Base-by-base conservation (phyloP, 2,888 invertebrate species). In the Ectemnius cavifrons region DNA sequence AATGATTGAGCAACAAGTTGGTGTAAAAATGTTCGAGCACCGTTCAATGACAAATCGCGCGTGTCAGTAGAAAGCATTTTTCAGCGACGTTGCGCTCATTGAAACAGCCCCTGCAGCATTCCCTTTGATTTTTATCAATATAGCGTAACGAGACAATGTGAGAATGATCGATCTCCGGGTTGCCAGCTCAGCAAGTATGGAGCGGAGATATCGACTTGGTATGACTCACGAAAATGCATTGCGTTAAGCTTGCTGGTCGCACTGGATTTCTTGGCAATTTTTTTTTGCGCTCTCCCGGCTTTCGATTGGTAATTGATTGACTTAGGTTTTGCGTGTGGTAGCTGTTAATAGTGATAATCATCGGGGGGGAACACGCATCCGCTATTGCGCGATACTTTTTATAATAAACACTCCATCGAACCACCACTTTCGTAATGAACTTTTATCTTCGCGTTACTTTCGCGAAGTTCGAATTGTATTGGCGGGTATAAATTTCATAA, bases 181-280 rank as follows among this genome's bases (percentile, higher is more conserved):
- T 46, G 56, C 49, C 8, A 14, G 52, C 57, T 62, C 20, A 27
- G 56, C 14, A 13, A 14, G 8, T 27, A 49, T 18, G 45, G 27
- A 45, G 49, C 65, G 49, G n/a, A 2, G 37, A 49, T 75, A 75
- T 67, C 75, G 63, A 75, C 67, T 57, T 56, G 68, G 62, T 75
- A 75, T 77, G 75, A 75, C 71, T 75, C 62, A 69, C 72, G 71
- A 77, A 77, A 77, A 72, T 23, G 57, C 52, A 62, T 58, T 66
- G 45, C 56, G 67, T 71, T 71, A 63, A 52, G 63, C 66, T 62
- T 60, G 20, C 18, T 27, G 11, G 58, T 62, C 49, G 47, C 58
- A 49, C 49, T 37, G 60, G 70, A 65, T 65, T 37, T 23, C 47
- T 58, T 27, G 14, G 16, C 59, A 49, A 28, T 49, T 65, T 18